phyloP scores from a whole-genome alignment of 1,140 invertebrate genomes.

The Hycleus cichorii region DNA sequence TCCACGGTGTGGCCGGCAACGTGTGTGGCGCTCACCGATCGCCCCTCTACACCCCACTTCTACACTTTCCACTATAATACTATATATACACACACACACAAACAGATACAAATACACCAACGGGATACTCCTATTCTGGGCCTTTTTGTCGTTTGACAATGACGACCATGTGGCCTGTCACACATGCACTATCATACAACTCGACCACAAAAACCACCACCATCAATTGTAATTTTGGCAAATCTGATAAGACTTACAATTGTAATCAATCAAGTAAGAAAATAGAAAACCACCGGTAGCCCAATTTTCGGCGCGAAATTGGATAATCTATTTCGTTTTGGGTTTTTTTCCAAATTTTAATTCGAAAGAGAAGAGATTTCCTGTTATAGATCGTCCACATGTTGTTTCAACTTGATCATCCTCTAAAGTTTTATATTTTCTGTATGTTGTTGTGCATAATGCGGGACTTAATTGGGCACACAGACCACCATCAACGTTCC shows the following conservation, averaged over 20 bases:
- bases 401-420: constrained; percentile 2
- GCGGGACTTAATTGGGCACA: constrained; percentile 26
- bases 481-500: constrained; percentile 24
- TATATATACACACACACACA: no score
- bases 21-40: constrained; percentile 30
- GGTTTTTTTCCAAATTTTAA: no score
- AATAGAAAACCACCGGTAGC: background rate
- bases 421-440: constrained; percentile 19
- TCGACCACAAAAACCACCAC: no score
- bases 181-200: no score
- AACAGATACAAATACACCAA: no score
- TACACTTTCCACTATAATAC: no score
- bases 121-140: constrained; percentile 20
- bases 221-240: no score
- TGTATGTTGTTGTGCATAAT: constrained; percentile 16
- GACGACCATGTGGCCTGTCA: no score
- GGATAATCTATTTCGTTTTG: no score
- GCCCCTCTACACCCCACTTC: constrained; percentile 1
- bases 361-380: constrained; percentile 5
- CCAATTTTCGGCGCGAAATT: background rate
- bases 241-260: no score
- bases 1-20: constrained; percentile 34
- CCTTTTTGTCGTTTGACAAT: constrained; percentile 15
- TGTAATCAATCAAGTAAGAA: no score
- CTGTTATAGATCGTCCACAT: constrained; percentile 15